These are phyloP conservation scores for Grallaria varia DNA, from an alignment of 2,113 vertebrate genomes.

Conservation along the genomic window DNA sequence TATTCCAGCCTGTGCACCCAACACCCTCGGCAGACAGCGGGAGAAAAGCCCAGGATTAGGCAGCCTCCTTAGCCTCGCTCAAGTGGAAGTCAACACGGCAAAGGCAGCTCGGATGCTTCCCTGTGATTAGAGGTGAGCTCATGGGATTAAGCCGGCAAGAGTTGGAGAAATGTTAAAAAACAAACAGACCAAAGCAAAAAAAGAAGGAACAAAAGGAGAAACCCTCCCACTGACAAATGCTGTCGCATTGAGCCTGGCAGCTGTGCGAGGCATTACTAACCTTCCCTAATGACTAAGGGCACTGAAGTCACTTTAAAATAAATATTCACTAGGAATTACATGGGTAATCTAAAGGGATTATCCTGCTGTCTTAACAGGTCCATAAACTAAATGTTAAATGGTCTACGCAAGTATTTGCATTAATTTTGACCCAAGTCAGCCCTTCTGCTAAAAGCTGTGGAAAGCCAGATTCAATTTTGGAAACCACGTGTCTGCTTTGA, in stretches of 20 bases:
- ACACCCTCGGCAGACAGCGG: background rate
- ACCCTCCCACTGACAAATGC: conserved; percentile 6
- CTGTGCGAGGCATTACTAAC: conserved; percentile 42
- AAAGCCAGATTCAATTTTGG: background rate
- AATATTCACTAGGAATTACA: conserved; percentile 66
- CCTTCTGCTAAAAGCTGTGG: background rate
- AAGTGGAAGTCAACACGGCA: conserved; percentile 7
- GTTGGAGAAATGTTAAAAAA: conserved; percentile 52
- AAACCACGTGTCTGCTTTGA: background rate
- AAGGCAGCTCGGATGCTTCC: conserved; percentile 34
- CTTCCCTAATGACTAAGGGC: conserved; percentile 47
- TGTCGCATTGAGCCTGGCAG: conserved; percentile 13
- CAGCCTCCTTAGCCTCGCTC: conserved; percentile 21
- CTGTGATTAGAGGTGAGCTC: conserved; percentile 56
- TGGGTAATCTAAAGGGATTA: conserved; percentile 62
- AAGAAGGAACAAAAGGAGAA: conserved; percentile 25
- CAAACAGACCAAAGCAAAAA: background rate
- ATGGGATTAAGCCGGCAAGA: conserved; percentile 60
- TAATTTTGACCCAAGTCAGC: conserved; percentile 58
- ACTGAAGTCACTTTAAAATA: conserved; percentile 59
- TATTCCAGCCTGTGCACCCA: background rate
- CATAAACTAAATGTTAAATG: conserved; percentile 44
- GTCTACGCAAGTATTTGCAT: conserved; percentile 20
- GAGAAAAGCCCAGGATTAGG: conserved; percentile 37
- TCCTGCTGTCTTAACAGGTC: conserved; percentile 49